Conservation (phyloP, 1,140 invertebrate species). For the Scaptodrosophila lebanonensis region DNA sequence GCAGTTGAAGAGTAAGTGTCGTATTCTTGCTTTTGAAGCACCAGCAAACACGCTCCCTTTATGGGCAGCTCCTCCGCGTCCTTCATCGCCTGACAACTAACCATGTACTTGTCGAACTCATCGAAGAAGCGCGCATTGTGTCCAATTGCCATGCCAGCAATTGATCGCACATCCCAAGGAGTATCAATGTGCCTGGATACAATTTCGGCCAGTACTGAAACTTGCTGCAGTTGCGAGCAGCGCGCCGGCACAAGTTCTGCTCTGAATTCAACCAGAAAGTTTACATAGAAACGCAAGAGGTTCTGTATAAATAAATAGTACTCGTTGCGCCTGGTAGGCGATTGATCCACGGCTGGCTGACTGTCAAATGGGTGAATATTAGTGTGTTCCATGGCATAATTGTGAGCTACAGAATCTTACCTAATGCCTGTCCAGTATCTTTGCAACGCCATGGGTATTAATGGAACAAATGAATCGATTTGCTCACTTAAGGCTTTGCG, state of each 20-base stretch:
- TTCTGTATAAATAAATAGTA: conserved; percentile 44
- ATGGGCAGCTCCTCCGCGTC: conserved; percentile 30
- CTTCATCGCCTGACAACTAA: not conserved
- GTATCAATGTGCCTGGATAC: conserved; percentile 43
- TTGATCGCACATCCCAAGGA: conserved; percentile 56
- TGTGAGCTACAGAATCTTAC: conserved; percentile 6
- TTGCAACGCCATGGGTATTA: conserved; percentile 21
- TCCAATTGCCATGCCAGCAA: conserved; percentile 43
- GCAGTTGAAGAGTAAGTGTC: not conserved
- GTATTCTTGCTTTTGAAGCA: conserved; percentile 23
- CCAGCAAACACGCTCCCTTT: conserved; percentile 34
- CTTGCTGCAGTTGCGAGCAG: not conserved
- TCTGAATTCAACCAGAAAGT: conserved; percentile 35
- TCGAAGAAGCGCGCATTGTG: conserved; percentile 29
- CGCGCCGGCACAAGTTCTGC: not conserved
- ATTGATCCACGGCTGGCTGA: not conserved
- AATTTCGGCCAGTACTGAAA: conserved; percentile 12
- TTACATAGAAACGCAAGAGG: conserved; percentile 45
- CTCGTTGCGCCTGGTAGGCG: conserved; percentile 53
- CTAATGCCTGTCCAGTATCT: conserved; percentile 30
- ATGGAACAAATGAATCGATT: conserved; percentile 21
- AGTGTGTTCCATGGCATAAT: not conserved
- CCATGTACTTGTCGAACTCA: conserved; percentile 15
- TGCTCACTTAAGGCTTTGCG: conserved; percentile 24
- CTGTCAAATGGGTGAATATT: not conserved